Percentiles rank a stretch among this genome's conserved stretches.
These are phyloP conservation scores for Enteromius treurensis DNA, from an alignment of 2,797 vertebrate genomes.

Conservation along the genomic window DNA sequence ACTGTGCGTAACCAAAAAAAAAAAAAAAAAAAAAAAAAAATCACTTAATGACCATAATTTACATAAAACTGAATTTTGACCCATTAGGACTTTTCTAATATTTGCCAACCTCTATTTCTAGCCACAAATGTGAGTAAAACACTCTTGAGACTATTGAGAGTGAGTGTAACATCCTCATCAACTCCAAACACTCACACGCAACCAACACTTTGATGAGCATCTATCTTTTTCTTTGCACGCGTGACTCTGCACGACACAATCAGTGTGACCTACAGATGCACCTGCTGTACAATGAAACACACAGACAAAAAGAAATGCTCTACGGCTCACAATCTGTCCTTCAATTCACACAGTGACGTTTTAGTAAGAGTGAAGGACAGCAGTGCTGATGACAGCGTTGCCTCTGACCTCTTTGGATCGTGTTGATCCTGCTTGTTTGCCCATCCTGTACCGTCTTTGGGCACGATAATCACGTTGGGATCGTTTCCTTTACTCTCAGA, in stretches of 20 bases:
- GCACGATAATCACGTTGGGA: slow-evolving; percentile 98
- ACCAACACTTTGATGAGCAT: not conserved
- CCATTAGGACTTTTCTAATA: too few relatives aligned
- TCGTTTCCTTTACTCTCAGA: slow-evolving; percentile 99
- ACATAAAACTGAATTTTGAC: too few relatives aligned
- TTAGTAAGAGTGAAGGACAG: not conserved
- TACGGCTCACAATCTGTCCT: not conserved
- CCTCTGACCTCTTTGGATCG: slow-evolving; percentile 95
- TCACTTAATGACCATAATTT: too few relatives aligned
- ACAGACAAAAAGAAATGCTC: not conserved
- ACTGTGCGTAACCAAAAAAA: too few relatives aligned
- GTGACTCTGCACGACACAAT: not conserved
- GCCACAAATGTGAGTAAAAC: too few relatives aligned
- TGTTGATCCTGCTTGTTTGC: slow-evolving; percentile 99
- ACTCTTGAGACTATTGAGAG: too few relatives aligned
- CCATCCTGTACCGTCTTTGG: slow-evolving; percentile 99
- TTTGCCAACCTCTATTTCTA: too few relatives aligned
- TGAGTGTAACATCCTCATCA: not conserved
- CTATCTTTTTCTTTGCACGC: not conserved
- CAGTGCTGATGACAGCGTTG: not conserved
- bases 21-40: too few relatives aligned
- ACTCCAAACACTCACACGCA: not conserved
- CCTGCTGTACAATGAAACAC: slow-evolving; percentile 4
- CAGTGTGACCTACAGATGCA: not conserved
- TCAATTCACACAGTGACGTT: slow-evolving; percentile 17